Base-by-base conservation (phyloP, 2,113 vertebrate genomes). In the Pycnonotus jocosus region DNA sequence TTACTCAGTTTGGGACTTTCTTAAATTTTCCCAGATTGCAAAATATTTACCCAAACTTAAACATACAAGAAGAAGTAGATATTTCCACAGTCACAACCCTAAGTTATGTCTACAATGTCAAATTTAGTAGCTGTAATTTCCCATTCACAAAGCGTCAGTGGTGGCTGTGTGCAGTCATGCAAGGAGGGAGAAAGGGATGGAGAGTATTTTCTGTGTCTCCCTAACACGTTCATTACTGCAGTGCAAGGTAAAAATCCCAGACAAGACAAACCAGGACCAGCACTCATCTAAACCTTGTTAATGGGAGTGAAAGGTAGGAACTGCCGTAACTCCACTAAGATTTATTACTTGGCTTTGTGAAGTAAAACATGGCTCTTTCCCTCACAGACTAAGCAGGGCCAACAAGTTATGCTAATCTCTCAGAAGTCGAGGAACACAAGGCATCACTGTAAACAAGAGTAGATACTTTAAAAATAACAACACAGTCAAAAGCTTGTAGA, bases 21-120 rank as follows among this genome's bases (percentile, higher is more conserved):
- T 58, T 65, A 58, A 70, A 80, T 88, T 31, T 96, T 73, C 74
- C 82, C 90, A 56, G 66, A 90, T 79, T 91, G 92, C 74, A 82
- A 94, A 96, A 90, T 93, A 95, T 90, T 92, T 96, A 92, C 50
- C 15, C 35, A 28, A 95, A 90, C 45, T 86, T 85, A 82, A 66
- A 92, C 35, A 88, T 33, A 56, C 57, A 72, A 42, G 27, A 45
- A 79, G n/a, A 53, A 90, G 40, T 5, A 86, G 89, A 69, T 23
- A 77, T 87, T 94, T 91, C 54, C 79, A 77, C 54, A 93, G 74
- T 64, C 71, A 87, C 50, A 92, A 69, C 25, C 50, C 50, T 37
- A 61, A 42, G 42, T 79, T 90, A 87, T 72, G 66, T 72, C 92
- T 72, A 91, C 40, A 82, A 9, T 20, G 72, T 54, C 82, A 78